Base-by-base conservation (phyloP, 2,888 invertebrate genomes). In the Stenodema calcarata region DNA sequence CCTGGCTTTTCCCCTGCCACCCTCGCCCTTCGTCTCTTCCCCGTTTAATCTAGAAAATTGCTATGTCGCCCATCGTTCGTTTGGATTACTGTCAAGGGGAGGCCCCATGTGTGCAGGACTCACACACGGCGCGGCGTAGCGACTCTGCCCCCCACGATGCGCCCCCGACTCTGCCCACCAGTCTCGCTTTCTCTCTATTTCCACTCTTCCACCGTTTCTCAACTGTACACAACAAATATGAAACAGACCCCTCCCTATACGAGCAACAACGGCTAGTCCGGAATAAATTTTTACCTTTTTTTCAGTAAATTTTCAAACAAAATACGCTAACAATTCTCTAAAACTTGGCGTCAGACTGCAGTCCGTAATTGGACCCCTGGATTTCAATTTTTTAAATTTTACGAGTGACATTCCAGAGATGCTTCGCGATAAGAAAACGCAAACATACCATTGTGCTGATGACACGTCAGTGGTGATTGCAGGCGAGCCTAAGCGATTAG, bases 41-140 rank as follows among this genome's bases (percentile, higher is more conserved):
- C 44, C 93, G 93, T 93, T 93, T 93, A 93, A 93, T 93, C 93
- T 93, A 93, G 93, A 92, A 93, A 93, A 93, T 93, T 93, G 93
- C 93, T 92, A 92, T 92, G 88, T 88, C 89, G 91, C 92, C 92
- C 92, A 92, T 92, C 93, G 92, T 93, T 93, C 92, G 92, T 93
- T 92, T 93, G 92, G 92, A 93, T 93, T 93, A 93, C 92, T 92
- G 93, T 93, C 93, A 93, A 89, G 89, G 89, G 86, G 88, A 88
- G 88, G 89, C 88, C 89, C 89, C 89, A 89, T 89, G 89, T 89
- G 89, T 89, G 84, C 84, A 62, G 81, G 54, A 54, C 54, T 54
- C 54, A 18, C 54, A 54, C 54, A n/a, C n/a, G n/a, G 54, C 54
- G n/a, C 44, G n/a, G n/a, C 44, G 44, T 7, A 14, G 7, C 54